Base-by-base conservation (phyloP, 2,888 invertebrate genomes). In the Onchidella celtica region DNA sequence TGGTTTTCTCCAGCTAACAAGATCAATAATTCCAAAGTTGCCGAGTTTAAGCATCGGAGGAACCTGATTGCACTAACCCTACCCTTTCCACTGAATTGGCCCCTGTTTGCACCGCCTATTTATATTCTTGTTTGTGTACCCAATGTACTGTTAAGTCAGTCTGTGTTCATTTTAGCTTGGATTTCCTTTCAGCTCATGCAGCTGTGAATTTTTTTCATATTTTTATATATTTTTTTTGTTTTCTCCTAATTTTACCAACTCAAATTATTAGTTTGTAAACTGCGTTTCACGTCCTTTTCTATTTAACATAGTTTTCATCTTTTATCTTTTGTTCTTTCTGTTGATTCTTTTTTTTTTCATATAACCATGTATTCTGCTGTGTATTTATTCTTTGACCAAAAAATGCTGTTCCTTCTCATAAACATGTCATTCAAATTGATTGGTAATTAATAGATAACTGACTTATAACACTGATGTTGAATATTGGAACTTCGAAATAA, bases 11-110 rank as follows among this genome's bases (percentile, higher is more conserved):
- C 87, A 86, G 88, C 90, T 88, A 86, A 87, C 89, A 79, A 85
- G 90, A 79, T 91, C 91, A 86, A 90, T 91, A 85, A 91, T 91
- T 74, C 90, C 91, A 72, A 91, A 91, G 88, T 87, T 91, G 84
- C 91, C 91, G 70, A 91, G 91, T 87, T 88, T 91, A 85, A 91
- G 88, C 86, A 88, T 91, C 75, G 90, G 91, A 76, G 91, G 90
- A 84, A 87, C 87, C 75, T 89, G 87, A 86, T 81, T 75, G 75
- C 75, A 75, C 61, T 75, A 75, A 75, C 65, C 65, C 65, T 40
- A 73, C 38, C 75, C 65, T 17, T 65, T 75, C 47, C 75, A 75
- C 75, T 65, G 75, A 75, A 59, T 59, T 61, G 73, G 73, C 73
- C 59, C 73, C 61, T 73, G 73, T 73, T 73, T 73, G 59, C 73